Evolutionary conservation across 1,140 invertebrate species (phyloP).

Genomic region (Macrobrachium rosenbergii): DNA sequence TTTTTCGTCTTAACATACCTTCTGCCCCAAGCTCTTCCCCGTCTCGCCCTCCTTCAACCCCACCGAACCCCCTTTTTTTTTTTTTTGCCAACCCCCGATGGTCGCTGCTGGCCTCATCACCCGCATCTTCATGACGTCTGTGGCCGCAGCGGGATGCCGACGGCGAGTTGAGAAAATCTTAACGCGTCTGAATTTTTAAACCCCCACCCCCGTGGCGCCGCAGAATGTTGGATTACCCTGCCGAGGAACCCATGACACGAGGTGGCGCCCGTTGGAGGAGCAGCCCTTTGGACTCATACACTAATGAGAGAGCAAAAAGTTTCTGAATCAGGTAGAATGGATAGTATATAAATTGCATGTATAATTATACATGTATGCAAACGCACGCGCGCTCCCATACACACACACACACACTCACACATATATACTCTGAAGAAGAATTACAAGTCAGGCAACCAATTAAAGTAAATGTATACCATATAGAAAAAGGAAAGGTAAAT

Average conservation of each 20-base stretch:
- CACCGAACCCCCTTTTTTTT: not conserved
- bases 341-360: not conserved
- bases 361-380: not conserved
- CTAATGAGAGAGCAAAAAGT: not conserved
- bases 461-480: too few species aligned
- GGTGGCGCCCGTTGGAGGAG: not conserved
- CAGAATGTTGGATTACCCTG: constrained; percentile 52
- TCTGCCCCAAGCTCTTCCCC: not conserved
- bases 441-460: too few species aligned
- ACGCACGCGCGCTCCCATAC: too few species aligned
- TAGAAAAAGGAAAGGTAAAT: too few species aligned
- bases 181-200: constrained; percentile 60
- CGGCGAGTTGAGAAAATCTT: constrained; percentile 62
- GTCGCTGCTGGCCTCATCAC: constrained; percentile 33
- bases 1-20: not conserved
- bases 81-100: not conserved
- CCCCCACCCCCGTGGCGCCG: constrained; percentile 41
- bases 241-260: not conserved
- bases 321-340: too few species aligned
- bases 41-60: not conserved
- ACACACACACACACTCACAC: not conserved
- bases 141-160: constrained; percentile 47
- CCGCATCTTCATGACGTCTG: constrained; percentile 45
- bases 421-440: not conserved
- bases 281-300: not conserved